phyloP scores from a whole-genome alignment of 1,140 invertebrate species.

The Oedothorax gibbosus region DNA sequence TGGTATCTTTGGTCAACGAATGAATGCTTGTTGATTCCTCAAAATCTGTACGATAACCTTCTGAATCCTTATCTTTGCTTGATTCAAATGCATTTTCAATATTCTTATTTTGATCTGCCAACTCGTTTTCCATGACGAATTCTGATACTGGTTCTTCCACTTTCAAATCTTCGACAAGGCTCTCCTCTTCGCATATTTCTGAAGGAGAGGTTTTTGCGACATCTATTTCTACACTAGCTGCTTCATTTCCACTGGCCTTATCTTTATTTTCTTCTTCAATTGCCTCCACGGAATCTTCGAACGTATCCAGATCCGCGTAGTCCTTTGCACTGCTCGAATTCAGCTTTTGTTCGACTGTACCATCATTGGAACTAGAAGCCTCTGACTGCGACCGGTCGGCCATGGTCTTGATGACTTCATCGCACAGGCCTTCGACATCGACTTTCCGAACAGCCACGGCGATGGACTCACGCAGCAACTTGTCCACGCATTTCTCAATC shows the following conservation, averaged over 20 bases:
- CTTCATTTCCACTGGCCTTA: too few relatives aligned
- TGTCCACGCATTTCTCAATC: slow-evolving; percentile 8
- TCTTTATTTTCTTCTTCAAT: neutral
- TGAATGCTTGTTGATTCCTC: slow-evolving; percentile 24
- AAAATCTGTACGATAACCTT: slow-evolving; percentile 19
- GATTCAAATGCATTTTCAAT: neutral
- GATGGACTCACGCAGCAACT: slow-evolving; percentile 22
- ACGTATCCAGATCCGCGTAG: slow-evolving; percentile 9
- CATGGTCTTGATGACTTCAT: slow-evolving; percentile 10
- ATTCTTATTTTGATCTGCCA: neutral
- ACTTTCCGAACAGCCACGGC: slow-evolving; percentile 21
- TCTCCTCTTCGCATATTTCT: too few relatives aligned
- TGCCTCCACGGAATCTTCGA: neutral
- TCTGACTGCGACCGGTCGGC: neutral
- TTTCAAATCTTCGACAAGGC: too few relatives aligned
- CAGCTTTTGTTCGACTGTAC: neutral
- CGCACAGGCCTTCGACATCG: slow-evolving; percentile 9
- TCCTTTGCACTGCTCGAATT: neutral
- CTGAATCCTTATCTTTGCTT: neutral
- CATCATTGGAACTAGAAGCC: neutral
- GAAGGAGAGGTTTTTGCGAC: too few relatives aligned
- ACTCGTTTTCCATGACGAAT: neutral
- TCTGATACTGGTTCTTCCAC: neutral
- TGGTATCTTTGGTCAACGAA: slow-evolving; percentile 1
- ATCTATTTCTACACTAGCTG: too few relatives aligned